Conservation (phyloP, 2,888 invertebrate genomes). For the Sinopyrophorus schimmeli region DNA sequence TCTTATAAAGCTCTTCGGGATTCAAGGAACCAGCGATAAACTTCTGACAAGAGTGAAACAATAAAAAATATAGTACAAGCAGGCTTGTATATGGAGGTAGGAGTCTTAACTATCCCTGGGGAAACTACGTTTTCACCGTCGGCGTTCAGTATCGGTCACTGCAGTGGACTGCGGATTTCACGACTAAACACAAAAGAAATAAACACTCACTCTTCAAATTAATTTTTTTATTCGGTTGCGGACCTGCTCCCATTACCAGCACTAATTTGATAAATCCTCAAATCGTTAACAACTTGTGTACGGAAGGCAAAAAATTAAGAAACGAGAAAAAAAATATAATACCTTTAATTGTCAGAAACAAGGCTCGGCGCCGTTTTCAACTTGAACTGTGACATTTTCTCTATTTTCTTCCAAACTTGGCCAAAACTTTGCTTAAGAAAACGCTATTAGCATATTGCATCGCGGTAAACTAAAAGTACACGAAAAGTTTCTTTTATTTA, state of each 20-base stretch:
- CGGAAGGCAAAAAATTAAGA: slow-evolving; percentile 15
- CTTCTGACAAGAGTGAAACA: slow-evolving; percentile 31
- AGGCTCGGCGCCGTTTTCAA: slow-evolving; percentile 14
- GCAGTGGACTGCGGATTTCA: slow-evolving; percentile 21
- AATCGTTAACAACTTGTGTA: slow-evolving; percentile 15
- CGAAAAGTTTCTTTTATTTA: slow-evolving; percentile 33
- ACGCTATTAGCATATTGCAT: slow-evolving; percentile 31
- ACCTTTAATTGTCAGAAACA: slow-evolving; percentile 21
- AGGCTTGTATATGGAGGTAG: slow-evolving; percentile 25
- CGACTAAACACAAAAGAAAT: no score
- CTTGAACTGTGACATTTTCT: slow-evolving; percentile 18
- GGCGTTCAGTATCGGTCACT: slow-evolving; percentile 21
- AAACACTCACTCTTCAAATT: no score
- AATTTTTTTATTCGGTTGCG: no score
- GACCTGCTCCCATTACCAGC: background rate
- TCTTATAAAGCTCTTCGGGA: slow-evolving; percentile 30
- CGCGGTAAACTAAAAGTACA: slow-evolving; percentile 25
- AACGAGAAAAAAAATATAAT: slow-evolving; percentile 19
- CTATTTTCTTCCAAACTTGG: slow-evolving; percentile 24
- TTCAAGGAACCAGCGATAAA: slow-evolving; percentile 31
- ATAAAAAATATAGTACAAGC: slow-evolving; percentile 33
- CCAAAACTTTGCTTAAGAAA: slow-evolving; percentile 28
- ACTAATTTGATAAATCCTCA: slow-evolving; percentile 15
- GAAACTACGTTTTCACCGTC: slow-evolving; percentile 20
- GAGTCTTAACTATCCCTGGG: slow-evolving; percentile 23